Conservation (phyloP, 2,888 invertebrate species). For the Spodoptera exigua region DNA sequence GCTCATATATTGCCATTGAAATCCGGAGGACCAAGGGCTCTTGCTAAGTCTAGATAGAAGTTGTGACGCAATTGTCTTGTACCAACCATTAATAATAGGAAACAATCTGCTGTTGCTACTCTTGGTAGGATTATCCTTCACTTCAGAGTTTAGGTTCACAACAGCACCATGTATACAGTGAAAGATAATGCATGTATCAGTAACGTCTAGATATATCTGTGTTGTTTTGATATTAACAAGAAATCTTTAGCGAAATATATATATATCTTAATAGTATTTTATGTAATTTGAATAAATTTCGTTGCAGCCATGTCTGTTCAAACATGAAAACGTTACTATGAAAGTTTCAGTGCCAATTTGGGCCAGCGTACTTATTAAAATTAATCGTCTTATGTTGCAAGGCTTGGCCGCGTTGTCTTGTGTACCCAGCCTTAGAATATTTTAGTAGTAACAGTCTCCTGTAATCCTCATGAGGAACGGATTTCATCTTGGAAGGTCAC, state of each 20-base stretch:
- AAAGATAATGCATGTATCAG: no score
- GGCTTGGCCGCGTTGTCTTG: constrained; percentile 36
- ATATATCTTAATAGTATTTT: constrained; percentile 8
- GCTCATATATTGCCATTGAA: no score
- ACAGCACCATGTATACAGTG: no score
- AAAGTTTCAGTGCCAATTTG: constrained; percentile 38
- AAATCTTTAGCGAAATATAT: background rate
- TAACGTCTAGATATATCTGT: no score
- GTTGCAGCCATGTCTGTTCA: constrained; percentile 27
- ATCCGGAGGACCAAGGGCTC: no score
- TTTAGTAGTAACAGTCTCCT: constrained; percentile 31
- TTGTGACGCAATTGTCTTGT: no score
- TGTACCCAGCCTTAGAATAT: constrained; percentile 46
- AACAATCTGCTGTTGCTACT: no score
- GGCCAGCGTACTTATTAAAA: constrained; percentile 40
- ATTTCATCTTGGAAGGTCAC: constrained; percentile 25
- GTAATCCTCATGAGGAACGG: constrained; percentile 36
- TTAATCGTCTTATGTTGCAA: constrained; percentile 43
- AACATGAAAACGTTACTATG: constrained; percentile 12
- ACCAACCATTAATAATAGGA: no score
- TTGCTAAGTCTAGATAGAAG: no score
- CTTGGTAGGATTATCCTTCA: no score
- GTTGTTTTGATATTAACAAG: background rate
- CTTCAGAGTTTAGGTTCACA: no score
- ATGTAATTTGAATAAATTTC: constrained; percentile 32